Conservation (phyloP, 2,888 invertebrate genomes). For the Ceramica pisi region DNA sequence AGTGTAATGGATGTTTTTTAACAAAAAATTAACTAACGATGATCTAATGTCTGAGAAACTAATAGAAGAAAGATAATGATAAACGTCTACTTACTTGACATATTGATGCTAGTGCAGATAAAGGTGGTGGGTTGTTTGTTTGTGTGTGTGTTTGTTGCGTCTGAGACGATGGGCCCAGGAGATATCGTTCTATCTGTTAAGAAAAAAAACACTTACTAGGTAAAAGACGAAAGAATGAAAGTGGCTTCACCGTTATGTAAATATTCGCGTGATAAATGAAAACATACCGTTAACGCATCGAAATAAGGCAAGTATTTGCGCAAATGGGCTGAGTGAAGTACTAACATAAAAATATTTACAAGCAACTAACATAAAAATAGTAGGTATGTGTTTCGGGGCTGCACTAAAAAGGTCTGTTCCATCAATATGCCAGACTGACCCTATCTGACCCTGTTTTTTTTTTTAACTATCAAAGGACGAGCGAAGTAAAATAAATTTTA, state of each 20-base stretch:
- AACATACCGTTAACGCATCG: too few relatives aligned
- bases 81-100: slow-evolving; percentile 80
- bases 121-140: slow-evolving; percentile 80
- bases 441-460: too few relatives aligned
- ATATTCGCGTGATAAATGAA: too few relatives aligned
- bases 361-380: too few relatives aligned
- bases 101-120: slow-evolving; percentile 85
- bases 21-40: not conserved
- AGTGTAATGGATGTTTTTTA: not conserved
- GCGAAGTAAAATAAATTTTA: not conserved
- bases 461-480: too few relatives aligned
- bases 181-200: slow-evolving; percentile 86
- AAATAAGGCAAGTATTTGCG: too few relatives aligned
- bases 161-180: slow-evolving; percentile 86
- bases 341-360: too few relatives aligned
- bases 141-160: slow-evolving; percentile 74
- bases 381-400: too few relatives aligned
- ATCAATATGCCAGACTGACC: too few relatives aligned
- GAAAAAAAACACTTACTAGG: slow-evolving; percentile 2
- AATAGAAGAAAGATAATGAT: not conserved
- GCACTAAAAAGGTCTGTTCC: not conserved
- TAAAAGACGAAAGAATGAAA: too few relatives aligned
- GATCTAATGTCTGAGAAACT: not conserved
- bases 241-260: too few relatives aligned
- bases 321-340: too few relatives aligned